Evolutionary conservation across 2,888 invertebrate species (phyloP).

Genomic region (Capitulum mitella): DNA sequence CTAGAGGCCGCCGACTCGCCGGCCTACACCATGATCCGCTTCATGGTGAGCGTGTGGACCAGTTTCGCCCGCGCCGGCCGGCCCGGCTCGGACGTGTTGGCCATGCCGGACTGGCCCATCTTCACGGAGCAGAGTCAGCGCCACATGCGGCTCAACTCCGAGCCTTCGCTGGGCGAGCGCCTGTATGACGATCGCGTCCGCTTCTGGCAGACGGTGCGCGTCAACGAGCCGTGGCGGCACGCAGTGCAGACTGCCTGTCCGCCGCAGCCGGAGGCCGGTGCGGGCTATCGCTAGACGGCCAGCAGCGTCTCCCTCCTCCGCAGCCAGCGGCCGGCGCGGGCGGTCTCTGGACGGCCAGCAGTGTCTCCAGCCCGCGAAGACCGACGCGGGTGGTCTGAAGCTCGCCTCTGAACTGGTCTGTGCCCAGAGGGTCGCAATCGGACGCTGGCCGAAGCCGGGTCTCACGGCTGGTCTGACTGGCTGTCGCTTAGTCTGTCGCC

Average conservation of each 20-base stretch:
- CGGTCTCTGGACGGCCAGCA: too few species aligned
- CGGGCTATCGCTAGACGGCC: too few species aligned
- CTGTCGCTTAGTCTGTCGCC: too few species aligned
- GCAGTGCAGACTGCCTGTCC: background rate
- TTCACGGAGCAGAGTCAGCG: background rate
- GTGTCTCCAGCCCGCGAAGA: too few species aligned
- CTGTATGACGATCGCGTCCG: background rate
- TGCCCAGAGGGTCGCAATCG: too few species aligned
- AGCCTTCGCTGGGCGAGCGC: background rate
- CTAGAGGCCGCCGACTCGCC: background rate
- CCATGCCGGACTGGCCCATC: background rate
- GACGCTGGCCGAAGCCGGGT: too few species aligned
- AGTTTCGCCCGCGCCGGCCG: slow-evolving; percentile 30
- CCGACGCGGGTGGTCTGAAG: too few species aligned
- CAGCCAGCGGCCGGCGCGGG: too few species aligned
- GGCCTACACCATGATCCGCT: slow-evolving; percentile 26
- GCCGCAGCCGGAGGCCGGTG: too few species aligned
- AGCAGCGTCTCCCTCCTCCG: too few species aligned
- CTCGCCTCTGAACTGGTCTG: too few species aligned
- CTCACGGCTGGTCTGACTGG: too few species aligned
- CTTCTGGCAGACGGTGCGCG: slow-evolving; percentile 7
- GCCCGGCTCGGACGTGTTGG: background rate
- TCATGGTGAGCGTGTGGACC: slow-evolving; percentile 32
- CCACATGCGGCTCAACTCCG: background rate
- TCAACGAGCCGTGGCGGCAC: background rate